A percentile compares a stretch with the other conserved stretches of the same genome.
These are phyloP conservation scores for Drosophila hamatofila DNA, from an alignment of 2,888 invertebrate genomes.

Conservation along the genomic window DNA sequence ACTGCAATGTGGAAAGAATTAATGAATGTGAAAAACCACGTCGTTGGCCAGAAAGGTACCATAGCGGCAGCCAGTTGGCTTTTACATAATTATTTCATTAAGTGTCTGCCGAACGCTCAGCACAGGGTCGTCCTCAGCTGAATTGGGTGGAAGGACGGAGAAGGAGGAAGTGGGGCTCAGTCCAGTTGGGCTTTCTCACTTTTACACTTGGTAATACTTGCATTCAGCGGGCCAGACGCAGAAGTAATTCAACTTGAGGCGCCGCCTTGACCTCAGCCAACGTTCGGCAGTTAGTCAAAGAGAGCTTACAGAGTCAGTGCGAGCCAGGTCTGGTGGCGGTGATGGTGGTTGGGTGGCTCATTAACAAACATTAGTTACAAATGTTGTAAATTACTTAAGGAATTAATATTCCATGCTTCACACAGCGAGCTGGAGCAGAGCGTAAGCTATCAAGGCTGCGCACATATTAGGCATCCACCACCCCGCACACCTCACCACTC, in stretches of 20 bases:
- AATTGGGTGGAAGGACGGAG: background rate
- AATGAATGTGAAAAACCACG: slow-evolving; percentile 70
- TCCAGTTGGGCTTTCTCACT: slow-evolving; percentile 55
- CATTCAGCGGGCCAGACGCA: slow-evolving; percentile 61
- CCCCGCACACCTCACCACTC: background rate
- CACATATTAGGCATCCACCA: slow-evolving; percentile 6
- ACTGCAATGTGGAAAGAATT: slow-evolving; percentile 50
- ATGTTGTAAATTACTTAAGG: slow-evolving; percentile 81
- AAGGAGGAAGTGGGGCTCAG: background rate
- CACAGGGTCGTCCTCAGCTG: background rate
- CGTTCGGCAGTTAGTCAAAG: slow-evolving; percentile 50
- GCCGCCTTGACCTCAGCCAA: slow-evolving; percentile 69
- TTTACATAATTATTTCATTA: slow-evolving; percentile 79
- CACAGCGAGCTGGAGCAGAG: slow-evolving; percentile 50
- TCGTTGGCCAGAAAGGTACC: slow-evolving; percentile 58
- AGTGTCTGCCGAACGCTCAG: slow-evolving; percentile 52
- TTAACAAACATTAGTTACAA: slow-evolving; percentile 82
- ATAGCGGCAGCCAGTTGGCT: slow-evolving; percentile 53
- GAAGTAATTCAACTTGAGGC: slow-evolving; percentile 43
- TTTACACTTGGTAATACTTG: slow-evolving; percentile 68
- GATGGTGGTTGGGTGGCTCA: slow-evolving; percentile 48
- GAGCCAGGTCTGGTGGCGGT: background rate
- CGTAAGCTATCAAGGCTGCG: slow-evolving; percentile 60
- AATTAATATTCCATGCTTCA: slow-evolving; percentile 76
- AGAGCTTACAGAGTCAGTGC: slow-evolving; percentile 8